A percentile compares a stretch with the other conserved stretches of the same genome.
These are phyloP conservation scores for Lasioglossum villosulum DNA, from an alignment of 2,888 invertebrate genomes.

Conservation along the genomic window DNA sequence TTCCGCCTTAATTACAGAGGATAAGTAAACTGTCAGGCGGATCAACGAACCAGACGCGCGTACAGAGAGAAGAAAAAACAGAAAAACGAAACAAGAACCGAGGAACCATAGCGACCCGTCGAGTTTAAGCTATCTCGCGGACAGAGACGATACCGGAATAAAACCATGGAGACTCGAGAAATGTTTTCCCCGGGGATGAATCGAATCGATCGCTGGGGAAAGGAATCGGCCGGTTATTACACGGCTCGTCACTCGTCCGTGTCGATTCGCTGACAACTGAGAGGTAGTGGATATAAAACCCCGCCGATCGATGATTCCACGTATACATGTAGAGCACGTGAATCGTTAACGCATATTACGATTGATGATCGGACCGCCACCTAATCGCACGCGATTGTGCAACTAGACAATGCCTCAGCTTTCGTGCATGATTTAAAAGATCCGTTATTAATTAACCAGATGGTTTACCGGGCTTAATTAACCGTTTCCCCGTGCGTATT, in stretches of 20 bases:
- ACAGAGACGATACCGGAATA: conserved; percentile 13
- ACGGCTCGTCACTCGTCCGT: not conserved
- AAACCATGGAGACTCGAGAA: conserved; percentile 12
- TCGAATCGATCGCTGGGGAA: conserved; percentile 2
- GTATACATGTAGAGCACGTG: not conserved
- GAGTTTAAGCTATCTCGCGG: not conserved
- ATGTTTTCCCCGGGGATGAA: conserved; percentile 17
- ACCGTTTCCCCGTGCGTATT: conserved; percentile 24
- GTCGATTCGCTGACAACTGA: not conserved
- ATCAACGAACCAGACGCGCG: not conserved
- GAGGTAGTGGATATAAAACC: not conserved
- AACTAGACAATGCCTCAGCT: conserved; percentile 15
- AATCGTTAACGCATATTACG: not conserved
- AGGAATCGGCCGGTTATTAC: conserved; percentile 17
- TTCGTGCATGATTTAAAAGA: conserved; percentile 10
- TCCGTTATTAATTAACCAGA: not conserved
- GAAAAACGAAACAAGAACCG: not conserved
- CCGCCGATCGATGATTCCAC: not conserved
- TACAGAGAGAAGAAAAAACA: not conserved
- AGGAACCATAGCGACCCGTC: not conserved
- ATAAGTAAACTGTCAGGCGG: not conserved
- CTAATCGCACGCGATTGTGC: not conserved
- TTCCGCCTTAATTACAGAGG: conserved; percentile 1
- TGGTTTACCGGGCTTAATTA: conserved; percentile 34
- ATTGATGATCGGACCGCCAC: conserved; percentile 16